A percentile compares a stretch with the other conserved stretches of the same genome.
Conservation (phyloP, 2,113 vertebrate species). For the Axis porcinus region DNA sequence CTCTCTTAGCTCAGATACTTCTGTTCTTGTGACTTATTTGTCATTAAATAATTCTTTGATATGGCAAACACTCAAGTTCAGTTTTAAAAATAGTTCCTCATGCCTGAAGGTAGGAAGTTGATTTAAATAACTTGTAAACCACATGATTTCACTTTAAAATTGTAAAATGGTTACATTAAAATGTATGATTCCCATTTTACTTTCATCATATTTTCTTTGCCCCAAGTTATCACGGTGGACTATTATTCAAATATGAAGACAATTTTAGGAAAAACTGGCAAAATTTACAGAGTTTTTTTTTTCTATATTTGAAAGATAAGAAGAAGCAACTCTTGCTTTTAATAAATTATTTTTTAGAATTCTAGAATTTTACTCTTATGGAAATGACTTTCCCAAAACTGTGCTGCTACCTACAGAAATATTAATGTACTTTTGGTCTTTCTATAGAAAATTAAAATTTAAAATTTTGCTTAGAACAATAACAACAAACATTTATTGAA, state of each 20-base stretch:
- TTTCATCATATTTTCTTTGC: background rate
- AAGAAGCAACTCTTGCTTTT: background rate
- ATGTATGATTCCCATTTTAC: slow-evolving; percentile 14
- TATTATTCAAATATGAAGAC: background rate
- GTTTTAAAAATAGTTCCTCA: slow-evolving; percentile 28
- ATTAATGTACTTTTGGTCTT: background rate
- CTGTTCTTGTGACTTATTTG: background rate
- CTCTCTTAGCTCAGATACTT: background rate
- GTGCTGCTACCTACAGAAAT: background rate
- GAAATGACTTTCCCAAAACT: background rate
- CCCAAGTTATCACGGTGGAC: background rate
- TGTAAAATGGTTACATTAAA: slow-evolving; percentile 1
- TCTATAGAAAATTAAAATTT: background rate
- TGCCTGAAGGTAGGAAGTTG: background rate
- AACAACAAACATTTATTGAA: background rate
- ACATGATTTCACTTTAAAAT: slow-evolving; percentile 13
- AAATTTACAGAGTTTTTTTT: background rate
- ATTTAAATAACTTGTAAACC: slow-evolving; percentile 22
- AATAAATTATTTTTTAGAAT: background rate
- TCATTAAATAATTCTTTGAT: slow-evolving; percentile 6
- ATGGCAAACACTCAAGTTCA: background rate
- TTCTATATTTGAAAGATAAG: background rate
- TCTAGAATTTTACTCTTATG: background rate
- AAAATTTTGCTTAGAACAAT: background rate
- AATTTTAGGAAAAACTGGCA: background rate